Conservation (phyloP, 2,113 vertebrate genomes). For the Chunga burmeisteri region DNA sequence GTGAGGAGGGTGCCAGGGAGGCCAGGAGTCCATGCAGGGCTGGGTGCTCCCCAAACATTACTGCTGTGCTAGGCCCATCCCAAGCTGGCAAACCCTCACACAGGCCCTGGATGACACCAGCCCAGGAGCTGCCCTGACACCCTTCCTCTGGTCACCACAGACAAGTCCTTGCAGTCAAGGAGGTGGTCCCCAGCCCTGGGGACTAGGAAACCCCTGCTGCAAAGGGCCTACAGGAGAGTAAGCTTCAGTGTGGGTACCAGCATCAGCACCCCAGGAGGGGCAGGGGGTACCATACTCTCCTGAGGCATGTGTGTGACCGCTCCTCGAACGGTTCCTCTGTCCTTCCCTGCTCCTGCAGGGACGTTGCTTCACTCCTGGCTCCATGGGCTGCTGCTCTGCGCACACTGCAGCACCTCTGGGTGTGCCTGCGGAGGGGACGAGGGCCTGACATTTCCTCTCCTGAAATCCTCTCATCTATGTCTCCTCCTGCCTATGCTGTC, state of each 20-base stretch:
- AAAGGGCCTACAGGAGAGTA: accelerated
- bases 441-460: background rate
- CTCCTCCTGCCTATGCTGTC: background rate
- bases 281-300: accelerated
- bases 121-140: background rate
- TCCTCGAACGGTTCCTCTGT: background rate
- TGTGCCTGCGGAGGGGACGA: background rate
- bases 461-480: background rate
- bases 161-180: background rate
- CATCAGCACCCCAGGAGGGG: accelerated
- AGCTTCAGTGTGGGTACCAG: background rate
- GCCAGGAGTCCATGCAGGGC: too few relatives aligned
- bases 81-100: background rate
- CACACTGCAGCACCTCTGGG: background rate
- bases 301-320: accelerated
- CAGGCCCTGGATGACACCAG: too few relatives aligned
- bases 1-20: background rate
- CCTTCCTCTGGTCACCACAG: accelerated
- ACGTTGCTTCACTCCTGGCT: background rate
- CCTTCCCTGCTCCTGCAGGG: background rate
- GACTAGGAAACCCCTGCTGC: background rate
- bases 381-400: background rate
- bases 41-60: background rate
- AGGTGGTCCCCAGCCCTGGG: accelerated
- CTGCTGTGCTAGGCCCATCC: background rate